phyloP scores from a whole-genome alignment of 2,113 vertebrate species.

The Salminus brasiliensis region DNA sequence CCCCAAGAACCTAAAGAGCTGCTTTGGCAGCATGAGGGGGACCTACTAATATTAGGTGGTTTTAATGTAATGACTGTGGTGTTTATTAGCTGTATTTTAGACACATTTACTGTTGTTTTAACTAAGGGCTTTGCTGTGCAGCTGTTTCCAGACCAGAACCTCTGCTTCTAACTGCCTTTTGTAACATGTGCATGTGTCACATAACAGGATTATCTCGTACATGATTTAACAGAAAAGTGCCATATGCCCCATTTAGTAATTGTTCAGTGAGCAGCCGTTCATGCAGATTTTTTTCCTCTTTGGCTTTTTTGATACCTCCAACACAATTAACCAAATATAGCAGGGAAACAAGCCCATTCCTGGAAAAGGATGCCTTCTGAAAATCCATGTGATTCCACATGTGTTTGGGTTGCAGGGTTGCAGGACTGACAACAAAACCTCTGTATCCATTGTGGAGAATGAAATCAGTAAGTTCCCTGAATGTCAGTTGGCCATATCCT shows the following conservation, averaged over 20 bases:
- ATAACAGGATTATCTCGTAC: constrained; percentile 15
- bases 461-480: constrained; percentile 28
- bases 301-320: not conserved
- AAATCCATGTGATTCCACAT: not conserved
- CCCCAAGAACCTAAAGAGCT: no score
- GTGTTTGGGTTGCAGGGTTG: not conserved
- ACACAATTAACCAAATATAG: not conserved
- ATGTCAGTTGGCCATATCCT: not conserved
- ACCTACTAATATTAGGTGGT: no score
- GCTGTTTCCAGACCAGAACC: not conserved
- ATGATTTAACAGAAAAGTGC: constrained; percentile 8
- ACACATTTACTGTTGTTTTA: not conserved
- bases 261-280: constrained; percentile 3
- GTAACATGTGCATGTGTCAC: not conserved
- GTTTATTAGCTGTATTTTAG: no score
- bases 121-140: not conserved
- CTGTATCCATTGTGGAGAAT: not conserved
- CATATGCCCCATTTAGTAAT: constrained; percentile 16
- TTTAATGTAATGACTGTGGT: no score
- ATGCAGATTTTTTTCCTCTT: not conserved
- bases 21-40: no score
- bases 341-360: not conserved
- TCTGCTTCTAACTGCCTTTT: not conserved
- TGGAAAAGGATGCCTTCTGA: not conserved
- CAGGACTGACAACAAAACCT: not conserved